A percentile compares a stretch with the other conserved stretches of the same genome.
Conservation (phyloP, 2,797 vertebrate genomes). For the Molothrus ater region DNA sequence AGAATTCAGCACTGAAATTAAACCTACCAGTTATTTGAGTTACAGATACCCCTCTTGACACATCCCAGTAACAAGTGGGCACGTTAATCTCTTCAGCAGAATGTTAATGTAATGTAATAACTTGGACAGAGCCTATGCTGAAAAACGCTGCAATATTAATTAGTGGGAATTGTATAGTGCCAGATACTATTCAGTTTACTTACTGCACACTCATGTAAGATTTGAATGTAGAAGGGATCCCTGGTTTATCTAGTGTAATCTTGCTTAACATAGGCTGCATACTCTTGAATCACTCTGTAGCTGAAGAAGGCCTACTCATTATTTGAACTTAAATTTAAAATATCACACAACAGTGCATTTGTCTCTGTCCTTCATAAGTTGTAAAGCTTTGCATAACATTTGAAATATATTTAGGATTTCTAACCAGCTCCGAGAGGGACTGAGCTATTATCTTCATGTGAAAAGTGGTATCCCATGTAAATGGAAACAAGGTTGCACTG, state of each 20-base stretch:
- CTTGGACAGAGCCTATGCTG: not conserved
- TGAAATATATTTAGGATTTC: not conserved
- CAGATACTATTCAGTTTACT: not conserved
- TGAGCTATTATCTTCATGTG: not conserved
- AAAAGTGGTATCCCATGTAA: not conserved
- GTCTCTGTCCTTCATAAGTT: not conserved
- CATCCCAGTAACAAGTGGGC: not conserved
- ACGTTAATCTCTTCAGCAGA: not conserved
- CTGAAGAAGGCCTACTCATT: not conserved
- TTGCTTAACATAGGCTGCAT: not conserved
- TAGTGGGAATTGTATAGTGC: not conserved
- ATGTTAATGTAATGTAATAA: not conserved
- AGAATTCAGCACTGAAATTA: not conserved
- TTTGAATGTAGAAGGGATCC: not conserved
- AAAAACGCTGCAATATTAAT: not conserved
- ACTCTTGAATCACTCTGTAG: not conserved
- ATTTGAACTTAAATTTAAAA: not conserved
- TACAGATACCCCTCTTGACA: not conserved
- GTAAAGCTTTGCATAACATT: not conserved
- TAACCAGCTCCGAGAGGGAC: not conserved
- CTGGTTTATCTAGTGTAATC: not conserved
- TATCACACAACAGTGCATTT: not conserved
- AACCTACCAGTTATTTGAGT: not conserved
- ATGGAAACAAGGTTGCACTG: not conserved
- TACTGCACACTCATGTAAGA: not conserved